Evolutionary conservation across 2,113 vertebrate genomes (phyloP).

Genomic region (Solea solea): DNA sequence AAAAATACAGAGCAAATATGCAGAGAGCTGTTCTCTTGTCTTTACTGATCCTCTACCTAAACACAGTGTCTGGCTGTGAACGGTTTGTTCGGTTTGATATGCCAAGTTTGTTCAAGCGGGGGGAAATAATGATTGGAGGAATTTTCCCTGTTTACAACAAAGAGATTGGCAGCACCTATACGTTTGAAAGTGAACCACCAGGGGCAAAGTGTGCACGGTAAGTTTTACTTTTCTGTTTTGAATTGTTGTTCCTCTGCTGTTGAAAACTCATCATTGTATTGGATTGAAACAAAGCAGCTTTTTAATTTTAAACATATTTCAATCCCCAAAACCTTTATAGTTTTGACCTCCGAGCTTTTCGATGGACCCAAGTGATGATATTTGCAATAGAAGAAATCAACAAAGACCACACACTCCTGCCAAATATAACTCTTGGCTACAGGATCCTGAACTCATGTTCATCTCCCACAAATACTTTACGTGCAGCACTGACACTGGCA

Average conservation of each 20-base stretch:
- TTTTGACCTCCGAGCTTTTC: slow-evolving; percentile 80
- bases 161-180: slow-evolving; percentile 54
- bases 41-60: slow-evolving; percentile 43
- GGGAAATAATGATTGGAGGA: slow-evolving; percentile 81
- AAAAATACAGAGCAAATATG: slow-evolving; percentile 48
- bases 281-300: background rate
- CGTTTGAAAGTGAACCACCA: slow-evolving; percentile 61
- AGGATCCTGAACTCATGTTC: slow-evolving; percentile 80
- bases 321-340: slow-evolving; percentile 45
- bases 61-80: slow-evolving; percentile 61
- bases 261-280: background rate
- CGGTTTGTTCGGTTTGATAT: slow-evolving; percentile 63
- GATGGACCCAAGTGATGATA: slow-evolving; percentile 82
- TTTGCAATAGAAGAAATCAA: slow-evolving; percentile 84
- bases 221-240: slow-evolving; percentile 37
- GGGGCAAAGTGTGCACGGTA: slow-evolving; percentile 70
- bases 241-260: background rate
- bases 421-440: slow-evolving; percentile 81
- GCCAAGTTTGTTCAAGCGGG: slow-evolving; percentile 69
- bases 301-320: background rate
- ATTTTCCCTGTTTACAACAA: slow-evolving; percentile 83
- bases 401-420: slow-evolving; percentile 68
- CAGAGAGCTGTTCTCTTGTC: slow-evolving; percentile 7
- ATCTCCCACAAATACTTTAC: slow-evolving; percentile 77
- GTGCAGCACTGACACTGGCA: slow-evolving; percentile 73